phyloP scores from a whole-genome alignment of 2,888 invertebrate genomes.

The Zootermopsis nevadensis region DNA sequence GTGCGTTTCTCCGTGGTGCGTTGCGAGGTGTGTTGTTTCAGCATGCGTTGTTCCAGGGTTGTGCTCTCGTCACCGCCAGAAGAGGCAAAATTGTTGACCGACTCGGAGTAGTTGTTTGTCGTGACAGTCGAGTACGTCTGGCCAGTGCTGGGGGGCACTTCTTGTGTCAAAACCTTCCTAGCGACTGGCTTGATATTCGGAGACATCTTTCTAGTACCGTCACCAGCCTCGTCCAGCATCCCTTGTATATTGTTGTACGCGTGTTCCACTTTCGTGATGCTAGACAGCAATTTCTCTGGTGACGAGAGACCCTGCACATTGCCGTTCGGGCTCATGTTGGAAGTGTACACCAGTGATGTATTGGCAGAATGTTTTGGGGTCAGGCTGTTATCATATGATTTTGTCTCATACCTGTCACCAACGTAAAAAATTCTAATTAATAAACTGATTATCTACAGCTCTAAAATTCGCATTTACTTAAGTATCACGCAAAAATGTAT shows the following conservation, averaged over 20 bases:
- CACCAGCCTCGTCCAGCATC: conserved; percentile 43
- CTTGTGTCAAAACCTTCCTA: background rate
- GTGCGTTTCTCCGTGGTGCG: conserved; percentile 77
- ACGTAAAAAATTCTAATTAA: background rate
- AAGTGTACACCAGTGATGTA: background rate
- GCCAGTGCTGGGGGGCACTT: background rate
- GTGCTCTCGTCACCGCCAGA: conserved; percentile 66
- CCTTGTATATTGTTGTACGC: conserved; percentile 50
- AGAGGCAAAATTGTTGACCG: background rate
- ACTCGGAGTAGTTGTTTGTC: conserved; percentile 27
- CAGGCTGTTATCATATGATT: conserved; percentile 47
- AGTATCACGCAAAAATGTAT: no score
- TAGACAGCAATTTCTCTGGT: conserved; percentile 60
- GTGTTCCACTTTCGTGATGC: conserved; percentile 59
- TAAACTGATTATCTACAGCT: no score
- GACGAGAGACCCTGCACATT: conserved; percentile 41
- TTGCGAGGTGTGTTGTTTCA: conserved; percentile 76
- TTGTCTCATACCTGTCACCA: conserved; percentile 49
- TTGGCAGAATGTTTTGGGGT: conserved; percentile 26
- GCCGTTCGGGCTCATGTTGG: conserved; percentile 9
- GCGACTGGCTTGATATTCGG: background rate
- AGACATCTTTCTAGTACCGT: background rate
- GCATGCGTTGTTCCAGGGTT: conserved; percentile 73
- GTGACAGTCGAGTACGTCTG: conserved; percentile 13
- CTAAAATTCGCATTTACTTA: background rate